Conservation (phyloP, 2,797 vertebrate species). For the Meriones psammophilus region DNA sequence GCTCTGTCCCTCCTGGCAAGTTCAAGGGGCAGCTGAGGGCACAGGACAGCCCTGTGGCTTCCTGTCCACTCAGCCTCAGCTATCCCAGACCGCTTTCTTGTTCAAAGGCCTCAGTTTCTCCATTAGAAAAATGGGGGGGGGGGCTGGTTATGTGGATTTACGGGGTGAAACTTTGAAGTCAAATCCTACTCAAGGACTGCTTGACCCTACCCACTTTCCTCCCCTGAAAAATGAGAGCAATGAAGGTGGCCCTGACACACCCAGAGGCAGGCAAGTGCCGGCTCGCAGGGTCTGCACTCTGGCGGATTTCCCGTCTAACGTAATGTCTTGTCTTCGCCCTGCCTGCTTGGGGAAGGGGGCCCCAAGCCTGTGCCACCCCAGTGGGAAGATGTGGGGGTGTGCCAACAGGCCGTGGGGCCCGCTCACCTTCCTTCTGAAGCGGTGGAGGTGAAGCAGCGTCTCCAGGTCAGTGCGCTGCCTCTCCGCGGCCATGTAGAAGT, state of each 20-base stretch:
- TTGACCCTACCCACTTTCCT: background rate
- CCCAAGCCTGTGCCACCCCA: too few relatives aligned
- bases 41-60: background rate
- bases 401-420: background rate
- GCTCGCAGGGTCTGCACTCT: background rate
- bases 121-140: background rate
- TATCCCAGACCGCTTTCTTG: background rate
- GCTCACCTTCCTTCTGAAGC: constrained; percentile 96
- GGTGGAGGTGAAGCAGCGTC: constrained; percentile 88
- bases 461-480: constrained; percentile 90
- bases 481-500: constrained; percentile 91
- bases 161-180: background rate
- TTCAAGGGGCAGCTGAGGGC: background rate
- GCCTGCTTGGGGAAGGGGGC: background rate
- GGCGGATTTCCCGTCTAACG: rapidly evolving
- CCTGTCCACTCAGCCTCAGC: background rate
- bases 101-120: background rate
- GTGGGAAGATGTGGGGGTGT: background rate
- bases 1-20: background rate
- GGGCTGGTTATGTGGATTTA: background rate
- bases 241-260: background rate
- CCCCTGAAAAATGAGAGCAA: background rate
- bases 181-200: background rate
- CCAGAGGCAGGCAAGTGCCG: background rate
- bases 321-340: rapidly evolving